phyloP scores from a whole-genome alignment of 2,113 vertebrate genomes.

The Lontra canadensis region DNA sequence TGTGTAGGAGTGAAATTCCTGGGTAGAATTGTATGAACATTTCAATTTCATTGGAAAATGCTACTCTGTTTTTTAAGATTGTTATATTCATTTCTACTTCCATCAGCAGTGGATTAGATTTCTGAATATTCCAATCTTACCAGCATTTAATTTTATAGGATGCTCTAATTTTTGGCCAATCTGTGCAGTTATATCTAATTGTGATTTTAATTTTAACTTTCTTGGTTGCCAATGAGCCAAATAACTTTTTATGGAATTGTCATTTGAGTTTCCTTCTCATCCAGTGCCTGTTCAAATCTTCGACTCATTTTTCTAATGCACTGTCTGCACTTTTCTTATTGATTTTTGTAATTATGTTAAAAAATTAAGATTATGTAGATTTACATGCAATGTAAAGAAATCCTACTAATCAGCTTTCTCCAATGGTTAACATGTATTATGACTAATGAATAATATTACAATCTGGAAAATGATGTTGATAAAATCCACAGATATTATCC shows the following conservation, averaged over 20 bases:
- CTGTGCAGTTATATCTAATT: neutral
- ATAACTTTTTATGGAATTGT: slow-evolving; percentile 27
- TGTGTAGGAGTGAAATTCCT: neutral
- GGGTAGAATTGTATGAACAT: neutral
- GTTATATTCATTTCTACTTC: neutral
- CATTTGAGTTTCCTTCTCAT: neutral
- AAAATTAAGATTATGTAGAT: neutral
- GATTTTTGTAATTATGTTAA: neutral
- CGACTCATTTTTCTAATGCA: neutral
- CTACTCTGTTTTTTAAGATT: neutral
- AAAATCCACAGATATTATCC: neutral
- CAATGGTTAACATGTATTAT: neutral
- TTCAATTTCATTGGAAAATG: neutral
- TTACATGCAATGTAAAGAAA: neutral
- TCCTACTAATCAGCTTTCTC: neutral
- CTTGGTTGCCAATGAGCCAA: neutral
- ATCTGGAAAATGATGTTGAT: neutral
- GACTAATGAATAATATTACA: neutral
- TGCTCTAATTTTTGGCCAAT: slow-evolving; percentile 8
- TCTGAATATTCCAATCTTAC: neutral
- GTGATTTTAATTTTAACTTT: slow-evolving; percentile 35
- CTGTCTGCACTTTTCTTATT: neutral
- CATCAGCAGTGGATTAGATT: neutral
- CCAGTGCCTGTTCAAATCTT: neutral
- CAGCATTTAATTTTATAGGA: neutral